These are phyloP conservation scores for Dasypolia templi DNA, from an alignment of 2,888 invertebrate genomes.

Conservation along the genomic window DNA sequence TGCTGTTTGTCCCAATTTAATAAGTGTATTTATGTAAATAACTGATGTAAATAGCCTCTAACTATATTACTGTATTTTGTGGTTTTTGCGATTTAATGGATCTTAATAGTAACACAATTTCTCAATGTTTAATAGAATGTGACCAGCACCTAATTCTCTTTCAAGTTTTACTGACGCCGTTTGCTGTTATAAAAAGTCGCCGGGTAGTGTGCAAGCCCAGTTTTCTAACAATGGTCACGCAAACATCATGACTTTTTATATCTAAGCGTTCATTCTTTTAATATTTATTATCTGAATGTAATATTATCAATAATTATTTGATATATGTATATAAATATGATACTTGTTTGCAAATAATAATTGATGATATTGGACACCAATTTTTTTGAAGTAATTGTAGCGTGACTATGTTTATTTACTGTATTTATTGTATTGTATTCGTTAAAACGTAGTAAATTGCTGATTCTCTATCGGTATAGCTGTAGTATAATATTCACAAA, in stretches of 20 bases:
- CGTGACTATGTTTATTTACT: slow-evolving; percentile 44
- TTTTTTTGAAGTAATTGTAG: slow-evolving; percentile 38
- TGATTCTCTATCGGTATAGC: slow-evolving; percentile 48
- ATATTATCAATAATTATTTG: no score
- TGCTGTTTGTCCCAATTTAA: slow-evolving; percentile 54
- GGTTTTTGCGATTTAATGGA: slow-evolving; percentile 40
- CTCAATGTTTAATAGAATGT: slow-evolving; percentile 36
- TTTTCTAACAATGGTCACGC: slow-evolving; percentile 19
- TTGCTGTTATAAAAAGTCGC: not conserved
- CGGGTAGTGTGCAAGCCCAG: not conserved
- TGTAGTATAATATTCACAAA: slow-evolving; percentile 63
- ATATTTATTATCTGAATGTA: slow-evolving; percentile 32
- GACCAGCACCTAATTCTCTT: slow-evolving; percentile 25
- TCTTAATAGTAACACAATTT: slow-evolving; percentile 24
- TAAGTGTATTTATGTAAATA: slow-evolving; percentile 69
- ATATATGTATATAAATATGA: no score
- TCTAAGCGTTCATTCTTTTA: not conserved
- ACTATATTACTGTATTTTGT: slow-evolving; percentile 45
- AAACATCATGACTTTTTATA: slow-evolving; percentile 11
- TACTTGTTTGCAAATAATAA: slow-evolving; percentile 39
- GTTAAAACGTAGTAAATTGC: slow-evolving; percentile 48
- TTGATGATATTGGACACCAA: slow-evolving; percentile 29
- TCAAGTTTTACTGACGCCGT: slow-evolving; percentile 10
- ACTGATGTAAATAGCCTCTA: slow-evolving; percentile 65
- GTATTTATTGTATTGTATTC: slow-evolving; percentile 62